A percentile compares a stretch with the other conserved stretches of the same genome.
Evolutionary conservation across 2,113 vertebrate species (phyloP).

Genomic region (Lonchura striata): DNA sequence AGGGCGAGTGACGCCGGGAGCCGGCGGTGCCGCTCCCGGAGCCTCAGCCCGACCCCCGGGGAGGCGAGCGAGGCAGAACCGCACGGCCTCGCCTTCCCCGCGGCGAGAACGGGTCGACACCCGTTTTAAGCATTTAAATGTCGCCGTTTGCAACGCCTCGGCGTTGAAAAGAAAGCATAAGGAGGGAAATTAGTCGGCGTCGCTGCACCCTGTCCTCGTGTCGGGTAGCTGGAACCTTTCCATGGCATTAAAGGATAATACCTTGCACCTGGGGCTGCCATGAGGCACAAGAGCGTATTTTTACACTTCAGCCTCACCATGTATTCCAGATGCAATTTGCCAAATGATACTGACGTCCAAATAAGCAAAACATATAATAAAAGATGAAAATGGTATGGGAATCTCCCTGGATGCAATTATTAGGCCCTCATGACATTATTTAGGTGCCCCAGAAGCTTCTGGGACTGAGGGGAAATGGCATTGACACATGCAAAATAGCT

Average conservation of each 20-base stretch:
- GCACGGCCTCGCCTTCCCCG: background rate
- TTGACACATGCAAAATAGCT: background rate
- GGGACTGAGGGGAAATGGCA: slow-evolving; percentile 1
- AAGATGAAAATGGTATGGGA: background rate
- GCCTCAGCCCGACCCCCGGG: rapidly evolving
- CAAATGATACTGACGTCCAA: slow-evolving; percentile 19
- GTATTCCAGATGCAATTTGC: background rate
- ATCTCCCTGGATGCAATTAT: background rate
- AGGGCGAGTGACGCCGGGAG: background rate
- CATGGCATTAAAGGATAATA: background rate
- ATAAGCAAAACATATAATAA: slow-evolving; percentile 7
- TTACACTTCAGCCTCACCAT: background rate
- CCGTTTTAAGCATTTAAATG: background rate
- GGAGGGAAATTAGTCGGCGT: background rate
- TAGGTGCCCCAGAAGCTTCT: slow-evolving; percentile 21
- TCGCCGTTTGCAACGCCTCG: background rate
- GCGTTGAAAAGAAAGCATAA: background rate
- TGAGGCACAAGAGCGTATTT: background rate
- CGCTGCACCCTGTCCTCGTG: background rate
- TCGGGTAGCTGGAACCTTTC: background rate
- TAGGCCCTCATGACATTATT: background rate
- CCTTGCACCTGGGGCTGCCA: background rate
- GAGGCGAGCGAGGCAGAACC: background rate
- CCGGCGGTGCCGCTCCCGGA: too few relatives aligned
- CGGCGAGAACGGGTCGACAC: background rate